Evolutionary conservation across 2,797 vertebrate species (phyloP).

Genomic region (Gambelia wislizenii): DNA sequence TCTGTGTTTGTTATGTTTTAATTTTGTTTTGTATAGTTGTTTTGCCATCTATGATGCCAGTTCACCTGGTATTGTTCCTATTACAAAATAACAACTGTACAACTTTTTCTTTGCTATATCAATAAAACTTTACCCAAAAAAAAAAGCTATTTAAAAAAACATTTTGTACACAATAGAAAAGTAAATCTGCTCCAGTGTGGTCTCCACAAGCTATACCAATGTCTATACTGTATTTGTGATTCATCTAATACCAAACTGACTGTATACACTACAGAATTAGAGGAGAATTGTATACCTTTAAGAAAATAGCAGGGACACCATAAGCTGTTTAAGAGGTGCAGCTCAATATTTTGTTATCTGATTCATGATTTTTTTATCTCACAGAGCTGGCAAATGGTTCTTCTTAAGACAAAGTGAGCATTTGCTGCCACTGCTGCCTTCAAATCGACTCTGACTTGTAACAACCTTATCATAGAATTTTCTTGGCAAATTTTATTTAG

Average conservation of each 20-base stretch:
- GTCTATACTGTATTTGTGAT: background rate
- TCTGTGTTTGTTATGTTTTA: no score
- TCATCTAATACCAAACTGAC: background rate
- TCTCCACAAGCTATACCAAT: background rate
- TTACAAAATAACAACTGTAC: no score
- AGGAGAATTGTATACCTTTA: background rate
- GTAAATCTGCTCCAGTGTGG: background rate
- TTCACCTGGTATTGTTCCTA: no score
- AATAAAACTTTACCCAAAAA: no score
- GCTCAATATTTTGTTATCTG: background rate
- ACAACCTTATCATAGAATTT: no score
- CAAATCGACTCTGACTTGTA: no score
- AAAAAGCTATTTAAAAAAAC: background rate
- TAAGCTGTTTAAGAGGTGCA: background rate
- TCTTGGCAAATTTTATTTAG: no score
- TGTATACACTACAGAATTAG: background rate
- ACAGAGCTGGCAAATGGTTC: background rate
- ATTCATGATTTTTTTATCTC: background rate
- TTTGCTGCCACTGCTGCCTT: no score
- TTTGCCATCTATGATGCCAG: no score
- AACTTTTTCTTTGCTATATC: no score
- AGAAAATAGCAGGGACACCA: background rate
- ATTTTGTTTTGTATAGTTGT: no score
- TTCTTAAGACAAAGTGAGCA: background rate
- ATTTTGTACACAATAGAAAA: background rate